Percentiles rank a stretch among this genome's conserved stretches.
Conservation (phyloP, 2,797 vertebrate species). For the Steatocranus sp. region DNA sequence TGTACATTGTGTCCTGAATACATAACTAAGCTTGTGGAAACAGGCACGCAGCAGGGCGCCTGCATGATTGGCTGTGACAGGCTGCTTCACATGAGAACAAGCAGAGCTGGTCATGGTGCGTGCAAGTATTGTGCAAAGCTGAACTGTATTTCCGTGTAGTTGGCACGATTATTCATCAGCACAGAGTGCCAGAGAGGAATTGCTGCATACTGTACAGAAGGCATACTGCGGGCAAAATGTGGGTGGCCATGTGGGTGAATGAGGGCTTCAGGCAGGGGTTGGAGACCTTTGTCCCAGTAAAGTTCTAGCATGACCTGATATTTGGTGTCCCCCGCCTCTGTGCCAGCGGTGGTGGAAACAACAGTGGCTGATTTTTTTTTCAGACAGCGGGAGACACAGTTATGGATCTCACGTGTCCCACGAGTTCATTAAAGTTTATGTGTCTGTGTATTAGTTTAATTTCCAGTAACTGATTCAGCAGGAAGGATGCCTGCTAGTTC, state of each 20-base stretch:
- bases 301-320: constrained; percentile 44
- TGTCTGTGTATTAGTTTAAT: background rate
- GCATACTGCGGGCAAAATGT: background rate
- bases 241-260: background rate
- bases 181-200: background rate
- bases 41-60: background rate
- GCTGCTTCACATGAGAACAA: background rate
- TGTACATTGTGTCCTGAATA: constrained; percentile 39
- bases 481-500: background rate
- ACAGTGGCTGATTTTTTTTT: background rate
- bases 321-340: background rate
- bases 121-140: background rate
- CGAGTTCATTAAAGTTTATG: background rate
- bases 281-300: constrained; percentile 63
- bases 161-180: background rate
- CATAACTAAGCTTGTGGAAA: background rate
- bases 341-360: background rate
- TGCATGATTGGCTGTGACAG: constrained; percentile 27
- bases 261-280: background rate
- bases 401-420: background rate
- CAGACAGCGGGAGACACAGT: background rate
- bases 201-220: background rate
- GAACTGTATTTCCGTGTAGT: background rate
- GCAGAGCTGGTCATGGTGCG: background rate
- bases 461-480: background rate